Percentiles rank a stretch among this genome's conserved stretches.
phyloP scores from a whole-genome alignment of 2,113 vertebrate genomes.

The Psilopogon haemacephalus region DNA sequence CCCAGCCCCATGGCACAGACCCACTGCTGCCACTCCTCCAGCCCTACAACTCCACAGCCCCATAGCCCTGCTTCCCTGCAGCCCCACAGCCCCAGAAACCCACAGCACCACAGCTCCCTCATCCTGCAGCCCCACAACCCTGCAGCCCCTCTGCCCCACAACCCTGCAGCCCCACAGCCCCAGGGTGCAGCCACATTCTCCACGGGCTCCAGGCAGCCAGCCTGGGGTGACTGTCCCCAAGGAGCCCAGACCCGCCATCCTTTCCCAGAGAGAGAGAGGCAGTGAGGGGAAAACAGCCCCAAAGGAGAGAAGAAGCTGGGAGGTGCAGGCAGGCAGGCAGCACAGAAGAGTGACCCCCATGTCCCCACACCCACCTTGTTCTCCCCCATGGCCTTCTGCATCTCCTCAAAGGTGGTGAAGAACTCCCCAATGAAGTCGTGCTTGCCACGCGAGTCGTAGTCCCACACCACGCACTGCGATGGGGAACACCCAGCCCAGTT shows the following conservation, averaged over 20 bases:
- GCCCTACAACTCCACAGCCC: accelerated
- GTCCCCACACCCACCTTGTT: constrained; percentile 79
- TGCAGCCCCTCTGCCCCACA: not conserved
- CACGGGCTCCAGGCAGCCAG: not conserved
- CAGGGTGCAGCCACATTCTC: not conserved
- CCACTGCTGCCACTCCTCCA: no score
- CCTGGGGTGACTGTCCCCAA: accelerated
- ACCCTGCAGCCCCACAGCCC: not conserved
- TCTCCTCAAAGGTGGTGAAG: constrained; percentile 90
- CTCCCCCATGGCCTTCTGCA: constrained; percentile 86
- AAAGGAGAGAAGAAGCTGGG: not conserved
- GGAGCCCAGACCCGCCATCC: not conserved
- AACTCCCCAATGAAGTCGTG: constrained; percentile 97
- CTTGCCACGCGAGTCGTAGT: constrained; percentile 92
- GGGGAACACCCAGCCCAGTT: not conserved
- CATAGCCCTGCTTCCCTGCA: accelerated
- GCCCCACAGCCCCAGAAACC: not conserved
- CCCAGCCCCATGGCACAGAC: not conserved
- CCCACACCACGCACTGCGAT: constrained; percentile 88
- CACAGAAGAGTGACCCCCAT: not conserved
- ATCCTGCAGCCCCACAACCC: no score
- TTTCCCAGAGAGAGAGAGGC: not conserved
- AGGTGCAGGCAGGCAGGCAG: not conserved
- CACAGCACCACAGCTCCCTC: not conserved
- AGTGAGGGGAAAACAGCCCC: accelerated